These are phyloP conservation scores for Andrena flavipes DNA, from an alignment of 2,888 invertebrate species.

Conservation along the genomic window DNA sequence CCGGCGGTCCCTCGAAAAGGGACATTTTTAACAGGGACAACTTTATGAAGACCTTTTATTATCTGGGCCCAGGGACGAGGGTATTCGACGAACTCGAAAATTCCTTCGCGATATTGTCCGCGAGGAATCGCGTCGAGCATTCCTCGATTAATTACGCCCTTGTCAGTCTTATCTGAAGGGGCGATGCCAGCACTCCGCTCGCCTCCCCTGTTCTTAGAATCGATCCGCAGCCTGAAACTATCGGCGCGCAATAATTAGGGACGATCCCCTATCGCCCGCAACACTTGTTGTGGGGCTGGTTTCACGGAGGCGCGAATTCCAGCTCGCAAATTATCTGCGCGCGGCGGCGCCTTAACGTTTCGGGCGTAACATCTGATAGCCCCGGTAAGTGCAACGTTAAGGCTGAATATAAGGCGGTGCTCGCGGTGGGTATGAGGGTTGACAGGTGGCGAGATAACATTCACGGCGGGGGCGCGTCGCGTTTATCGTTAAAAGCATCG, in stretches of 20 bases:
- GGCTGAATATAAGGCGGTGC: slow-evolving; percentile 70
- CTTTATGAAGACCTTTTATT: background rate
- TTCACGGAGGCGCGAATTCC: slow-evolving; percentile 45
- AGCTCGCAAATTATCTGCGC: slow-evolving; percentile 59
- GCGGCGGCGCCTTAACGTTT: slow-evolving; percentile 63
- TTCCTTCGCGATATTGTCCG: background rate
- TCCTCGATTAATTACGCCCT: background rate
- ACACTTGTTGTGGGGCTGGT: slow-evolving; percentile 12
- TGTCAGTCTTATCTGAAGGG: background rate
- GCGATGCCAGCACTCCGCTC: background rate
- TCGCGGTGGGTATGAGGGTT: slow-evolving; percentile 67
- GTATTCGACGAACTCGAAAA: background rate
- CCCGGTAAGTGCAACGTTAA: slow-evolving; percentile 73
- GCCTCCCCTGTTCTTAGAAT: no score
- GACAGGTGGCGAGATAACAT: slow-evolving; percentile 76
- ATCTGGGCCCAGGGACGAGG: background rate
- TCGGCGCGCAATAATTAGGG: slow-evolving; percentile 19
- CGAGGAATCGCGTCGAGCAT: background rate
- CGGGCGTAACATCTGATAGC: slow-evolving; percentile 74
- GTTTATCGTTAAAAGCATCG: slow-evolving; percentile 77
- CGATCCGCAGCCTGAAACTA: background rate
- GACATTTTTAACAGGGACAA: slow-evolving; percentile 26
- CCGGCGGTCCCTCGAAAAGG: background rate
- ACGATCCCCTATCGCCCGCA: background rate
- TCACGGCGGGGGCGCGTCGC: slow-evolving; percentile 62